Base-by-base conservation (phyloP, 2,888 invertebrate species). In the Listrodromus nycthemerus region DNA sequence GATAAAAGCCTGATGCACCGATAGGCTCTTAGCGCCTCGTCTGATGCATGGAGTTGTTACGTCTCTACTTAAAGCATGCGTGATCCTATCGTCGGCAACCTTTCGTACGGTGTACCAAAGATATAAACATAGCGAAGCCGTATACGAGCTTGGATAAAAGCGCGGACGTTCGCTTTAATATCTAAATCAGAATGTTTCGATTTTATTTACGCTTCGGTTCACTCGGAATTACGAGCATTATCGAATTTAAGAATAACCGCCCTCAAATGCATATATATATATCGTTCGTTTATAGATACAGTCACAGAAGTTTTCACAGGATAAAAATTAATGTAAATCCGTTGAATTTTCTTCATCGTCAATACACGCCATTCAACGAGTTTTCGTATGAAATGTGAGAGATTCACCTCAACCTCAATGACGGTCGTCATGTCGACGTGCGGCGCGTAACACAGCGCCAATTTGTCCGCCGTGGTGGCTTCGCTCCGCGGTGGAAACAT, bases 371-470 rank as follows among this genome's bases (percentile, higher is more conserved):
- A 37, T 37, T 58, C 2, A 75, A 58, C 45, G 67, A 67, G 4
- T 5, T 69, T 41, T 19, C n/a, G 19, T 33, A 45, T 33, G 24
- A 63, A 41, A 52, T 33, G 71, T 66, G 70, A 81, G 48, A 76
- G 70, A 77, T 86, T 90, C 91, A 96, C 96, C 96, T 96, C 96
- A 93, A 96, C 95, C 95, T 96, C 96, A 93, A 96, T 96, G 93
- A 96, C 96, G 91, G 96, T 96, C 91, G 96, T 95, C 94, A 96
- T 95, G 92, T 96, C 96, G 94, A 96, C 96, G 95, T 96, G 96
- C 91, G 96, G 96, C 94, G 93, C 93, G 89, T 93, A 93, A 89
- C 93, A 93, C 87, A 96, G 95, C 94, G 96, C 96, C 95, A 95
- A 94, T 92, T 94, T 95, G 94, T 95, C 93, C 91, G 92, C 92